phyloP scores from a whole-genome alignment of 2,888 invertebrate genomes.

The Lamellibrachia columna region DNA sequence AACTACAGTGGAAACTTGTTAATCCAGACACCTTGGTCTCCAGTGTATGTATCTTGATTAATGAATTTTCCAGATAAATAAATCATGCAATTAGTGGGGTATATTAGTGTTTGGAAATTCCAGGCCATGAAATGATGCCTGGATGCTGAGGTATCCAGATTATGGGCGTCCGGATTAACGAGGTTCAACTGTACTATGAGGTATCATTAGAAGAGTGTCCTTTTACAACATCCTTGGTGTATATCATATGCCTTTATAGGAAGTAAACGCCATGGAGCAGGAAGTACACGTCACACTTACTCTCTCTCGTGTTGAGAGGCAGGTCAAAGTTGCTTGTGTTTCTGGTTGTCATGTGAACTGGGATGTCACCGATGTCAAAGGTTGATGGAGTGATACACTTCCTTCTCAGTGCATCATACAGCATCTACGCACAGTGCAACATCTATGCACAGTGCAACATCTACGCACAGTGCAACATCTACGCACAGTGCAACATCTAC shows the following conservation, averaged over 20 bases:
- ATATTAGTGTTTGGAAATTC: no score
- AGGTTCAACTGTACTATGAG: no score
- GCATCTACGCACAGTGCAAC: neutral
- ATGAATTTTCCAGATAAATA: no score
- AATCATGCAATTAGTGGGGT: no score
- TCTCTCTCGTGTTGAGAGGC: neutral
- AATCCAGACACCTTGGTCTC: no score
- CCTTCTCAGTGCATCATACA: neutral
- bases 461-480: neutral
- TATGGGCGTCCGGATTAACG: no score
- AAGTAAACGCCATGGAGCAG: neutral
- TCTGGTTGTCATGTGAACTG: neutral
- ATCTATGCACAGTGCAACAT: neutral
- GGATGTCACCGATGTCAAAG: neutral
- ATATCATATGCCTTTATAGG: neutral
- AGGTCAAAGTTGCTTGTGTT: neutral
- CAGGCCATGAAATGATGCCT: no score
- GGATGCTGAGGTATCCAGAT: no score
- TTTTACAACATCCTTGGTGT: neutral
- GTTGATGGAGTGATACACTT: slow-evolving; percentile 16
- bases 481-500: neutral
- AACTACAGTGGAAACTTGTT: no score
- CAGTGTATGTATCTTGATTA: no score
- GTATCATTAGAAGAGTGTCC: no score
- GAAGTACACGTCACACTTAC: neutral